These are phyloP conservation scores for Drosophila putrida DNA, from an alignment of 2,888 invertebrate species.

Conservation along the genomic window DNA sequence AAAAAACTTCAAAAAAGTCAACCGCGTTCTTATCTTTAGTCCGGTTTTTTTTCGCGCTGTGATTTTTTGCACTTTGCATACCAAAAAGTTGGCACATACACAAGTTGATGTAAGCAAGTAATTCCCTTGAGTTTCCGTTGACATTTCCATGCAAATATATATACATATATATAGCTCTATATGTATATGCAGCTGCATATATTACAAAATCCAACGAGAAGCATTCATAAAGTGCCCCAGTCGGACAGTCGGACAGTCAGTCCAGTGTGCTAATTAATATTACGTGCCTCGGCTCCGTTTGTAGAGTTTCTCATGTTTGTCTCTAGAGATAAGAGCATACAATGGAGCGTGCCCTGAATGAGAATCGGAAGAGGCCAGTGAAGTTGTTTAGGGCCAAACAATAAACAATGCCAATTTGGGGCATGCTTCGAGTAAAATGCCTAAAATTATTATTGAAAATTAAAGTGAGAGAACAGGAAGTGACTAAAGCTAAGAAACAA, in stretches of 20 bases:
- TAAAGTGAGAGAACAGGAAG: conserved; percentile 43
- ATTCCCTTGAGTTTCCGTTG: conserved; percentile 56
- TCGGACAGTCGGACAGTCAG: conserved; percentile 25
- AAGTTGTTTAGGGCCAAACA: conserved; percentile 50
- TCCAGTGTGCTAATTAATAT: conserved; percentile 75
- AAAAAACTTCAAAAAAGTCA: conserved; percentile 41
- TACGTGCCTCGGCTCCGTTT: conserved; percentile 66
- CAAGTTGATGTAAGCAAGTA: conserved; percentile 11
- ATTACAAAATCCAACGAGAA: conserved; percentile 50
- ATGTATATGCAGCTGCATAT: conserved; percentile 13
- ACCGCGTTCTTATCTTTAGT: conserved; percentile 39
- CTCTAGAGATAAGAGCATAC: conserved; percentile 53
- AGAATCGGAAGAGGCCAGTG: conserved; percentile 54
- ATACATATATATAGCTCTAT: not conserved
- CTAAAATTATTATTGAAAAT: conserved; percentile 50
- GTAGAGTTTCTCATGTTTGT: conserved; percentile 39
- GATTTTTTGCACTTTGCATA: conserved; percentile 64
- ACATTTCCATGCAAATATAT: conserved; percentile 36
- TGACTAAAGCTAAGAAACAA: conserved; percentile 20
- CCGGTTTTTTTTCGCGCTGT: conserved; percentile 25
- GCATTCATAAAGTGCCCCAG: conserved; percentile 42
- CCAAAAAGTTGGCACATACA: conserved; percentile 48
- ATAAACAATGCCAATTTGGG: conserved; percentile 58
- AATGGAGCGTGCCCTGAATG: conserved; percentile 73
- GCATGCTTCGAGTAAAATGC: conserved; percentile 52